Conservation (phyloP, 2,113 vertebrate species). For the Fulmarus glacialis region DNA sequence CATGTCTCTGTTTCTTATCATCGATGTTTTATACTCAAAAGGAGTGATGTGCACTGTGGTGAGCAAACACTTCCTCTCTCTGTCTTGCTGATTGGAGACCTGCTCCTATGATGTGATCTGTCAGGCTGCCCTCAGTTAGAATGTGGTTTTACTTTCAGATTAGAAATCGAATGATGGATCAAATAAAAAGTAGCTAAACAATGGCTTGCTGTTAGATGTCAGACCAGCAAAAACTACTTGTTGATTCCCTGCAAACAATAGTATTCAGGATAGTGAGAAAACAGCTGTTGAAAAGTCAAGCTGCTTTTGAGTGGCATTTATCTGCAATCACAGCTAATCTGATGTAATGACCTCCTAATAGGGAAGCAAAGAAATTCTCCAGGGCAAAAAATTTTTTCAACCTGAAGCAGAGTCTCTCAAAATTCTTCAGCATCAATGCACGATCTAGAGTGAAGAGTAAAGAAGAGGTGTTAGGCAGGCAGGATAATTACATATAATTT, state of each 20-base stretch:
- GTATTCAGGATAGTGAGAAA: neutral
- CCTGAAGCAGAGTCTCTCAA: neutral
- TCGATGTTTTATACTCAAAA: neutral
- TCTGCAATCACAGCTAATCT: neutral
- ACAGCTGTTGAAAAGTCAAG: neutral
- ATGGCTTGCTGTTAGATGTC: neutral
- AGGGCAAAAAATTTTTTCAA: neutral
- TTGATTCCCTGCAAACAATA: neutral
- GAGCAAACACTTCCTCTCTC: neutral
- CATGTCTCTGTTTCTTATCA: conserved; percentile 33
- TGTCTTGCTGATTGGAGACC: neutral
- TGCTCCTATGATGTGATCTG: neutral
- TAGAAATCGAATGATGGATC: neutral
- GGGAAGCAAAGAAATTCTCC: neutral
- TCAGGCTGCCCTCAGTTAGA: neutral
- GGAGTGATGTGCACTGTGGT: neutral
- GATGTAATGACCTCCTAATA: neutral
- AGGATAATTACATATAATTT: neutral
- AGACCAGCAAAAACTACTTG: neutral
- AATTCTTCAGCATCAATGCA: neutral
- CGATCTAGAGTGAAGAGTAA: neutral
- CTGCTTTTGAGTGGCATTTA: neutral
- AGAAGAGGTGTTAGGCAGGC: neutral
- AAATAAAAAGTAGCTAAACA: neutral
- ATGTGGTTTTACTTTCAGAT: neutral